phyloP scores from a whole-genome alignment of 1,140 invertebrate genomes.

The Dreissena rostriformis region DNA sequence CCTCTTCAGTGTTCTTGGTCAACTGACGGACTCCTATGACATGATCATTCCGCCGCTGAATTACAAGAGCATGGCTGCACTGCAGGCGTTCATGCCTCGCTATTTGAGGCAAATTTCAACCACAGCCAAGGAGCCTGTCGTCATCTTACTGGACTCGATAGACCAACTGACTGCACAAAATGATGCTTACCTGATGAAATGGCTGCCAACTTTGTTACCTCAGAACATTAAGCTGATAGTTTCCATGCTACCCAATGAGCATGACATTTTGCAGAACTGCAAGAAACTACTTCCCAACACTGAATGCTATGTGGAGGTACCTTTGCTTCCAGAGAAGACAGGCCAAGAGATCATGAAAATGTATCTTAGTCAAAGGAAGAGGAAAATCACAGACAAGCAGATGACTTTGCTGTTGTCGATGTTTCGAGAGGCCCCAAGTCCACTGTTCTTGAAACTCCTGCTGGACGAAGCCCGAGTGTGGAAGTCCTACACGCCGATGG shows the following conservation, averaged over 20 bases:
- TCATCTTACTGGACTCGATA: conserved; percentile 79
- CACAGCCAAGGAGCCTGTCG: conserved; percentile 67
- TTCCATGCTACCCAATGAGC: conserved; percentile 77
- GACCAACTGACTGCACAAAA: conserved; percentile 74
- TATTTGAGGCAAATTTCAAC: conserved; percentile 64
- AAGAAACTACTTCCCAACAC: conserved; percentile 62
- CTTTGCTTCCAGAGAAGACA: conserved; percentile 62
- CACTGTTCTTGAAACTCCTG: conserved; percentile 74
- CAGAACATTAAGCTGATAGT: conserved; percentile 87
- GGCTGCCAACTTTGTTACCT: conserved; percentile 75
- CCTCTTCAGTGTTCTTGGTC: conserved; percentile 65
- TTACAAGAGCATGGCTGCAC: conserved; percentile 65
- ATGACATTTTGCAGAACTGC: conserved; percentile 72
- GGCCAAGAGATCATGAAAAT: conserved; percentile 69
- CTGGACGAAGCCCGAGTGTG: conserved; percentile 73
- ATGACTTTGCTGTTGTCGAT: conserved; percentile 60
- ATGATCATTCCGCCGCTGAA: conserved; percentile 65
- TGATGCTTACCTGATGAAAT: conserved; percentile 73
- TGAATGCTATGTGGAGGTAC: conserved; percentile 66
- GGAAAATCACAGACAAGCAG: conserved; percentile 67
- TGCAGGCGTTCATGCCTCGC: conserved; percentile 67
- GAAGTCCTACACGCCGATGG: conserved; percentile 66
- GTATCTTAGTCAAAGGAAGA: conserved; percentile 64
- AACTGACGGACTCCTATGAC: conserved; percentile 65
- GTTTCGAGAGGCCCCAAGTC: conserved; percentile 65